A percentile compares a stretch with the other conserved stretches of the same genome.
Conservation (phyloP, 2,797 vertebrate species). For the Coranthus polyacanthus region DNA sequence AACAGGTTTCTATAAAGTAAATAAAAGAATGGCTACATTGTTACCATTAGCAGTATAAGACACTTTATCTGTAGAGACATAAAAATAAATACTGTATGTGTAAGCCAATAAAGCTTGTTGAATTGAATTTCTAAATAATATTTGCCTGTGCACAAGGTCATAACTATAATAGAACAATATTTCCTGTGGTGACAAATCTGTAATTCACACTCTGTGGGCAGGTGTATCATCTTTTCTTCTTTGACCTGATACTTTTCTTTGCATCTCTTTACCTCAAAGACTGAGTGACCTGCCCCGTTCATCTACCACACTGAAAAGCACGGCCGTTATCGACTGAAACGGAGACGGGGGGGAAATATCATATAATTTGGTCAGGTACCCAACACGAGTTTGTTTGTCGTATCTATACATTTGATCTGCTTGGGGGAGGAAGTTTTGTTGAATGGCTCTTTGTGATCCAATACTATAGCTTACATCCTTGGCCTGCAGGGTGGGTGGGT, state of each 20-base stretch:
- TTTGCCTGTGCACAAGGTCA: constrained; percentile 25
- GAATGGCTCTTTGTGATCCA: constrained; percentile 73
- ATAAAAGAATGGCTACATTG: constrained; percentile 3
- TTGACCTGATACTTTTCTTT: constrained; percentile 38
- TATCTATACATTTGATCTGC: constrained; percentile 74
- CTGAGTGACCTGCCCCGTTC: constrained; percentile 3
- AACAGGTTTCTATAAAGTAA: constrained; percentile 27
- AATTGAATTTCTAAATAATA: too few species aligned
- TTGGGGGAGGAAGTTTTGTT: constrained; percentile 49
- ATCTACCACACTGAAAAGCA: constrained; percentile 24
- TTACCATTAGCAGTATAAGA: constrained; percentile 11
- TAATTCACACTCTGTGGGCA: constrained; percentile 30
- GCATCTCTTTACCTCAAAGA: constrained; percentile 18
- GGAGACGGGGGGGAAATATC: constrained; percentile 59
- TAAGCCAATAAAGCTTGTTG: not conserved
- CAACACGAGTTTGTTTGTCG: constrained; percentile 56
- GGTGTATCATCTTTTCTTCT: constrained; percentile 29
- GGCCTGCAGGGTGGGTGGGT: constrained; percentile 65
- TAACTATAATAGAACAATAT: constrained; percentile 27
- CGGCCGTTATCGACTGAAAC: constrained; percentile 34
- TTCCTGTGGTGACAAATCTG: constrained; percentile 23
- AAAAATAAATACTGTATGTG: not conserved
- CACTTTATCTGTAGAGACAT: not conserved
- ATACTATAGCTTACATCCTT: constrained; percentile 50
- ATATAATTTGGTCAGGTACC: constrained; percentile 45